Evolutionary conservation across 2,888 invertebrate species (phyloP).

Genomic region (Creontiades dilutus): DNA sequence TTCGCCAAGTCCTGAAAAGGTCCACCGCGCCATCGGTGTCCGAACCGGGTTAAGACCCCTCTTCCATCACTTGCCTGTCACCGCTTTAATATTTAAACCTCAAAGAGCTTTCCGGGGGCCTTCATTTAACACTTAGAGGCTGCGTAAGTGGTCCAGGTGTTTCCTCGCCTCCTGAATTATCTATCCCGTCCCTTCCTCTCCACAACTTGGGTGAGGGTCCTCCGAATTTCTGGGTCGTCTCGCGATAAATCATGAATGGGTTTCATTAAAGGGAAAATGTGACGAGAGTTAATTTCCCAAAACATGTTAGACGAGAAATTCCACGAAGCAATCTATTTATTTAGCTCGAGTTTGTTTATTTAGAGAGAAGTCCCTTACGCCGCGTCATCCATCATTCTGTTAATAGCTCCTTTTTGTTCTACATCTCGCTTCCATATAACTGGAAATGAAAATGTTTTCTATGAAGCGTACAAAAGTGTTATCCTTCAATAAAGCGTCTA

Average conservation of each 20-base stretch:
- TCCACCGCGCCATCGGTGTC: neutral
- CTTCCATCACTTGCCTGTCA: neutral
- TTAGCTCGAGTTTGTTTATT: too few species aligned
- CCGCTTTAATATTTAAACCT: conserved; percentile 52
- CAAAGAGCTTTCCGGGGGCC: conserved; percentile 50
- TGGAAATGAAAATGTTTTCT: too few species aligned
- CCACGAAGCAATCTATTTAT: too few species aligned
- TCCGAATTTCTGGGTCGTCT: neutral
- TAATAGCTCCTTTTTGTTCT: too few species aligned
- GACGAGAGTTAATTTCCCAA: too few species aligned
- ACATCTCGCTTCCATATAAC: too few species aligned
- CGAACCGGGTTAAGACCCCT: neutral
- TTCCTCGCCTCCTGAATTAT: conserved; percentile 21
- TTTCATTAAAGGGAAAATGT: neutral
- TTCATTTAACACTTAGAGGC: conserved; percentile 61
- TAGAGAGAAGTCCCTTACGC: too few species aligned
- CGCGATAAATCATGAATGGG: neutral
- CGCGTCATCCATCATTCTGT: too few species aligned
- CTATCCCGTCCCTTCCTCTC: neutral
- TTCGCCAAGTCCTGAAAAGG: neutral
- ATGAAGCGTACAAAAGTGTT: too few species aligned
- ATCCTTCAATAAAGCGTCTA: too few species aligned
- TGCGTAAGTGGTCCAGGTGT: conserved; percentile 58
- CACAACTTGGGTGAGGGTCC: neutral
- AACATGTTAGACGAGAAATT: too few species aligned